Base-by-base conservation (phyloP, 2,888 invertebrate species). In the Gastrophysa polygoni region DNA sequence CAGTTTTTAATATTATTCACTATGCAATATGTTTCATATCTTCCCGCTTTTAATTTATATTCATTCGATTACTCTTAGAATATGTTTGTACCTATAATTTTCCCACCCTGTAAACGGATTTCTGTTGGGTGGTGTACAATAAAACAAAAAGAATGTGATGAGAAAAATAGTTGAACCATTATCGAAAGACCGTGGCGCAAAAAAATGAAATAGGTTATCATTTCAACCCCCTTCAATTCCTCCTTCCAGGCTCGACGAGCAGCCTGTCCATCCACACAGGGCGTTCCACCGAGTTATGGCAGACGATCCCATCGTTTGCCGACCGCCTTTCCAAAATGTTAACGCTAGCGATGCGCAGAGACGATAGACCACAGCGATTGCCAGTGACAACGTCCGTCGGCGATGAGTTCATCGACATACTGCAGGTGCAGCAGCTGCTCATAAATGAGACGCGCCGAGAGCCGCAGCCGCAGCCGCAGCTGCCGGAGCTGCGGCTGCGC, bases 401-500 rank as follows among this genome's bases (percentile, higher is more conserved):
- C 61, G 89, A 90, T 83, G 92, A 92, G 83, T 92, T 91, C 83
- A 91, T 92, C 80, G 92, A 92, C 82, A 92, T 92, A 75, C 86
- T 92, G 61, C 92, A 92, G 80, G 92, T 92, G 80, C 69, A 69
- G 73, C 68, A 76, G 66, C 57, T 70, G 55, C 67, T 70, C 5
- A 54, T 70, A 24, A 69, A 68, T 62, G 69, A 69, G 17, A 61
- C 57, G 32, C 59, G 69, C 18, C 57, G 76, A 70, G 60, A 61
- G 47, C 61, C 38, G 11, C 63, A 34, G 43, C 44, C 38, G 28
- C 46, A 6, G 29, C 29, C 29, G 1, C 29, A 32, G 72, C 70
- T 64, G 67, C 72, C 66, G 57, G 63, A 8, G 46, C 43, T 21
- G 71, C 73, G 59, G 67, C 70, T 75, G 77, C 80, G 18, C 29